Base-by-base conservation (phyloP, 1,140 invertebrate genomes). In the Phymorhynchus buccinoides region DNA sequence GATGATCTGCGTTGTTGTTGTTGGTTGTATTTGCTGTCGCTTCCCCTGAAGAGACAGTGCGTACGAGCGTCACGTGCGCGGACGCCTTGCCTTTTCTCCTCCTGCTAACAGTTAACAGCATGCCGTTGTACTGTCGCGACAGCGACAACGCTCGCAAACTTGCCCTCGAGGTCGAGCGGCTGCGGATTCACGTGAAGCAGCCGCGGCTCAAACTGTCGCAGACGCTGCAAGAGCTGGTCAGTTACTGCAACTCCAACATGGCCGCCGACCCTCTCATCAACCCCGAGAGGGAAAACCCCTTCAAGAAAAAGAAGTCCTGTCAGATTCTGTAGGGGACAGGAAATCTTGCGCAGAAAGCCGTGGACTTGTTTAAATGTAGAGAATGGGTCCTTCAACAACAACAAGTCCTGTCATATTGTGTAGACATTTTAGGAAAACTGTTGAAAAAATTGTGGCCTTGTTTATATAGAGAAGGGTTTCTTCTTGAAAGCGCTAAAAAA, bases 211-310 rank as follows among this genome's bases (percentile, higher is more conserved):
- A 84, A 75, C 52, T 86, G 16, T 88, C 86, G 12, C n/a, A 87
- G 68, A 86, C 89, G 18, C 82, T 89, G 27, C 75, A 62, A 35
- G 86, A 88, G 32, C 75, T 89, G 56, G 44, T 87, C 56, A 52
- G 79, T 30, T 89, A 87, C 62, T 84, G 80, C 42, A 80, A 86
- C 42, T 41, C 83, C 12, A 80, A 86, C 66, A 83, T 86, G 56
- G 39, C 68, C 4, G 62, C 35, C 80, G 88, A 89, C 52, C 84
- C 44, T 27, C 81, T 89, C 9, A 89, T 89, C 14, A 80, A 86
- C 71, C 88, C 88, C 48, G 88, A 88, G 18, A 89, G 88, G 44
- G 86, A 86, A n/a, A 89, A 89, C 52, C 88, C 87, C 0, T 89
- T 89, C 84, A 88, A 86, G 71, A 85, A 80, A 12, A 87, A 88